Percentiles rank a stretch among this genome's conserved stretches.
These are phyloP conservation scores for Tethea ocularis DNA, from an alignment of 2,888 invertebrate species.

Conservation along the genomic window DNA sequence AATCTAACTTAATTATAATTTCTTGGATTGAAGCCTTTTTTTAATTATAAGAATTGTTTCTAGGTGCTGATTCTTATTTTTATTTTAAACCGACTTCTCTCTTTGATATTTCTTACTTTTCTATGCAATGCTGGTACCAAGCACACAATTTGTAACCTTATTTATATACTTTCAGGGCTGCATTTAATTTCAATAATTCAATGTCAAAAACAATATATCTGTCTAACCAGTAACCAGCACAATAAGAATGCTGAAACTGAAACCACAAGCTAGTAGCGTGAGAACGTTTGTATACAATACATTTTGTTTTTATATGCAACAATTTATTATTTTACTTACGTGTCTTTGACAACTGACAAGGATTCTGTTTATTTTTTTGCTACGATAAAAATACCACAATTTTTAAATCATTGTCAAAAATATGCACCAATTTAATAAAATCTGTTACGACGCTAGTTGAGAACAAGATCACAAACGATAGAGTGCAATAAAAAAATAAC, in stretches of 20 bases:
- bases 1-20: too few species aligned
- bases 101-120: too few species aligned
- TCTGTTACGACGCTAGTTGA: too few species aligned
- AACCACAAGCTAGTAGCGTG: conserved; percentile 7
- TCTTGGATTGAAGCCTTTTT: too few species aligned
- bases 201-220: conserved; percentile 7
- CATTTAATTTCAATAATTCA: conserved; percentile 6
- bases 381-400: neutral
- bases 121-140: neutral
- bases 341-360: neutral
- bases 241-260: neutral
- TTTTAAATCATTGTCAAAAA: too few species aligned
- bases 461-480: neutral
- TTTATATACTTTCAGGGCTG: neutral
- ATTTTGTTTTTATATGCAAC: neutral
- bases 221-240: neutral
- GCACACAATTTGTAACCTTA: neutral
- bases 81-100: too few species aligned
- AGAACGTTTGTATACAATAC: neutral
- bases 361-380: neutral
- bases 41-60: too few species aligned
- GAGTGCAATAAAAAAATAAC: neutral
- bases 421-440: too few species aligned
- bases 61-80: too few species aligned
- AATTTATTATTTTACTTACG: neutral